A percentile compares a stretch with the other conserved stretches of the same genome.
phyloP scores from a whole-genome alignment of 2,113 vertebrate genomes.

The Diphyllodes magnificus region DNA sequence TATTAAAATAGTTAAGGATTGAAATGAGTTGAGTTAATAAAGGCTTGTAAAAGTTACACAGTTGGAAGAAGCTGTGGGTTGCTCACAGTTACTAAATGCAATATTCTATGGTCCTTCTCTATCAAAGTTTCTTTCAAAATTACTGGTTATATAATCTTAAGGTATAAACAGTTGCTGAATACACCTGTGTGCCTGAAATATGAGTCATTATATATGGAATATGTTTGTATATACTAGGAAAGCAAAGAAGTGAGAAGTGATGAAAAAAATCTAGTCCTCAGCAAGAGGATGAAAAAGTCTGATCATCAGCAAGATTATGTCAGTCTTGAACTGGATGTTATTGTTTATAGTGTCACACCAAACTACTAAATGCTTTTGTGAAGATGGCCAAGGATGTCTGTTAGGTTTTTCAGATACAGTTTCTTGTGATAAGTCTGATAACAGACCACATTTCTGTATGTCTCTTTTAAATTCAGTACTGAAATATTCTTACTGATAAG shows the following conservation, averaged over 20 bases:
- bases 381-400: not conserved
- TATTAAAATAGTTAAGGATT: not conserved
- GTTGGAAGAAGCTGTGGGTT: not conserved
- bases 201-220: not conserved
- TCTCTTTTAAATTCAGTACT: not conserved
- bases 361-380: not conserved
- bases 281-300: not conserved
- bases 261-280: not conserved
- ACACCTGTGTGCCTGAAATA: slow-evolving; percentile 11
- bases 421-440: not conserved
- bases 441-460: not conserved
- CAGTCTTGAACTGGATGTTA: not conserved
- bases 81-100: not conserved
- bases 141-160: not conserved
- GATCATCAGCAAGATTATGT: not conserved
- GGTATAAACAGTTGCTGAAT: not conserved
- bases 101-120: not conserved
- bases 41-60: not conserved
- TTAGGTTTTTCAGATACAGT: not conserved
- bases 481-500: not conserved
- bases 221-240: not conserved
- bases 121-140: not conserved
- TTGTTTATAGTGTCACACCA: not conserved
- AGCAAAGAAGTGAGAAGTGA: not conserved
- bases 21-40: not conserved